Evolutionary conservation across 2,113 vertebrate genomes (phyloP).

Genomic region (Boulengeromyrus knoepffleri): DNA sequence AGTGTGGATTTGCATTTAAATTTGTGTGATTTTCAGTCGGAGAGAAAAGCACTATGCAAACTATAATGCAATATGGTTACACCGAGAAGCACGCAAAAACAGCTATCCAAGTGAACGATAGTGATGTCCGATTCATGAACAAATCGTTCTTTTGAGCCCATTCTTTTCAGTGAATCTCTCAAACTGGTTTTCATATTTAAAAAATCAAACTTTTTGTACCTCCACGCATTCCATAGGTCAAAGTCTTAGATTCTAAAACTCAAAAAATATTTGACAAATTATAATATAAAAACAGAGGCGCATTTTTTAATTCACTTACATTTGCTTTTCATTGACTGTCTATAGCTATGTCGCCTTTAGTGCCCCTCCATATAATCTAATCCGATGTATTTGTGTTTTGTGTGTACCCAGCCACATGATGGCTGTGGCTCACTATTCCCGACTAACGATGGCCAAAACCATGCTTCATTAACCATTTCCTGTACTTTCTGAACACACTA

Average conservation of each 20-base stretch:
- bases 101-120: neutral
- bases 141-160: neutral
- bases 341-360: neutral
- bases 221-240: neutral
- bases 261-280: neutral
- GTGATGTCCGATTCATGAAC: neutral
- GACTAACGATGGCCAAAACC: neutral
- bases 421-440: neutral
- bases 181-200: neutral
- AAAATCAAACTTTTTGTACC: neutral
- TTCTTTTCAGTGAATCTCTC: neutral
- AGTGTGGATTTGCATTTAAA: neutral
- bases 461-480: neutral
- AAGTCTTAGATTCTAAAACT: neutral
- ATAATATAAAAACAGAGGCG: neutral
- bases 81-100: neutral
- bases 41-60: neutral
- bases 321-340: neutral
- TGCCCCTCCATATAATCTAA: neutral
- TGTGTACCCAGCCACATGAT: neutral
- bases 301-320: neutral
- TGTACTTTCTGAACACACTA: neutral
- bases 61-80: neutral
- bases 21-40: neutral
- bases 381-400: too few relatives aligned